A percentile compares a stretch with the other conserved stretches of the same genome.
These are phyloP conservation scores for Aphodius sticticus DNA, from an alignment of 2,888 invertebrate species.

Conservation along the genomic window DNA sequence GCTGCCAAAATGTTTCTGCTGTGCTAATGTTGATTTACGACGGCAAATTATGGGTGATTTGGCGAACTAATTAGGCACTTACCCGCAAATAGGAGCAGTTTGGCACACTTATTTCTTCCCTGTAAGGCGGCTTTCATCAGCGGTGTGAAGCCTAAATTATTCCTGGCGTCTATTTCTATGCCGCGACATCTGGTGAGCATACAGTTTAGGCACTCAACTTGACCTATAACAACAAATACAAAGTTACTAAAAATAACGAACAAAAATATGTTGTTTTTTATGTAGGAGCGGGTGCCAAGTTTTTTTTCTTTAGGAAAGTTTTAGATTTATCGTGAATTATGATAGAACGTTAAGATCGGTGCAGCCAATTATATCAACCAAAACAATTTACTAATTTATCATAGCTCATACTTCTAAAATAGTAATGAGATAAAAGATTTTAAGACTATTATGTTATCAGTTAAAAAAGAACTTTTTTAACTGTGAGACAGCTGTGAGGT, in stretches of 20 bases:
- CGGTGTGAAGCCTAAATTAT: constrained; percentile 75
- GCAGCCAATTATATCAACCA: neutral
- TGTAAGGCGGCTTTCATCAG: constrained; percentile 80
- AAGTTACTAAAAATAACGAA: constrained; percentile 6
- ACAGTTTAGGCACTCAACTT: constrained; percentile 73
- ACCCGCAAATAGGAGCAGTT: constrained; percentile 78
- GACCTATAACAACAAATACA: constrained; percentile 62
- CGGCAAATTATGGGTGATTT: neutral
- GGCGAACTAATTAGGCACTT: constrained; percentile 44
- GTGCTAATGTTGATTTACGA: neutral
- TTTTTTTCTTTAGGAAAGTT: neutral
- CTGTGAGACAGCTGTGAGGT: no score
- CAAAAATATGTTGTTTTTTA: neutral
- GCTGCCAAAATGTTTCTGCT: neutral
- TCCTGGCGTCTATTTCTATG: constrained; percentile 74
- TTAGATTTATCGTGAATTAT: neutral
- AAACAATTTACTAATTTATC: no score
- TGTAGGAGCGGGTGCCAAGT: neutral
- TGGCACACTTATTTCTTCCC: constrained; percentile 77
- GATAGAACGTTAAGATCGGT: neutral
- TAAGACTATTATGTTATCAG: no score
- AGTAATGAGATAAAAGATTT: no score
- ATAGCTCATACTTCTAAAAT: no score
- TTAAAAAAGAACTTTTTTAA: no score
- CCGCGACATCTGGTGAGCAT: constrained; percentile 70